Conservation (phyloP, 2,113 vertebrate genomes). For the Seriola aureovittata region DNA sequence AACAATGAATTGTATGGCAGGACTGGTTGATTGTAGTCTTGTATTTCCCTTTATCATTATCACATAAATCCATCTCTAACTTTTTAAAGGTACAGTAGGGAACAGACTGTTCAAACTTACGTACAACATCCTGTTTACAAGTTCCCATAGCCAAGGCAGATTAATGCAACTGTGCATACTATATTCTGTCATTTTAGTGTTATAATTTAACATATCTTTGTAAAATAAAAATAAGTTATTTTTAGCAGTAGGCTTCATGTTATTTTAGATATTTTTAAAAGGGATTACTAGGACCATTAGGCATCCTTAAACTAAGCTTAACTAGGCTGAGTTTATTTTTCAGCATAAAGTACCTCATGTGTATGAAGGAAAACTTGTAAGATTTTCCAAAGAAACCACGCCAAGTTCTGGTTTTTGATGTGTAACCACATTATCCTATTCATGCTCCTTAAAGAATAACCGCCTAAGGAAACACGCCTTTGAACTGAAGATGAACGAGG, state of each 20-base stretch:
- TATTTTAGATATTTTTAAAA: neutral
- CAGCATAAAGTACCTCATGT: neutral
- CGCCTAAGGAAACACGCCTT: slow-evolving; percentile 96
- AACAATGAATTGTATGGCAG: neutral
- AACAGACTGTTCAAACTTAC: neutral
- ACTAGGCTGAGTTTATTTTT: neutral
- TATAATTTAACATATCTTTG: neutral
- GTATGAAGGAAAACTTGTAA: neutral
- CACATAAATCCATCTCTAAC: neutral
- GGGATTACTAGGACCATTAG: neutral
- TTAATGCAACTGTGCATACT: neutral
- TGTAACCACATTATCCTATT: slow-evolving; percentile 1
- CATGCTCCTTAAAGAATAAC: slow-evolving; percentile 84
- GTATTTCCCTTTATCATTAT: neutral
- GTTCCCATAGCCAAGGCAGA: no score
- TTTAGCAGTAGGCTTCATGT: neutral
- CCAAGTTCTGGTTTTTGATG: slow-evolving; percentile 6
- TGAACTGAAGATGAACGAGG: slow-evolving; percentile 98
- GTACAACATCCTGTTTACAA: neutral
- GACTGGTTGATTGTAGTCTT: neutral
- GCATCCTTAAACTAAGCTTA: neutral
- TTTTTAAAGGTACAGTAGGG: neutral
- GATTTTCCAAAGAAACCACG: slow-evolving; percentile 9
- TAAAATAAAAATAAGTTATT: neutral
- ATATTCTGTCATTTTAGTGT: neutral